Percentiles rank a stretch among this genome's conserved stretches.
Conservation (phyloP, 2,113 vertebrate genomes). For the Pygoscelis adeliae region DNA sequence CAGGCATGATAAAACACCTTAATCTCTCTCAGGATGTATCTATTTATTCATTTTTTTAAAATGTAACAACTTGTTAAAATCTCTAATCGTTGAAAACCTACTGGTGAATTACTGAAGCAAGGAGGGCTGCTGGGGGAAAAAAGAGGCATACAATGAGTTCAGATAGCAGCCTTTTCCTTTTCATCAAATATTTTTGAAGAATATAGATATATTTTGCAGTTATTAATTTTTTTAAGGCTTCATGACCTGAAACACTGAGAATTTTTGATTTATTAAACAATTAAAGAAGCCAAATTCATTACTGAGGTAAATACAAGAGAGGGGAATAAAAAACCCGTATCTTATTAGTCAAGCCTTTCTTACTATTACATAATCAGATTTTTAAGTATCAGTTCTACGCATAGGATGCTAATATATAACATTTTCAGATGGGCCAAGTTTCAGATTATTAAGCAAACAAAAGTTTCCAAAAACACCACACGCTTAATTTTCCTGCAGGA, state of each 20-base stretch:
- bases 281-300: conserved; percentile 46
- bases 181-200: background rate
- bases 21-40: conserved; percentile 5
- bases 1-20: conserved; percentile 63
- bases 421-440: conserved; percentile 63
- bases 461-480: background rate
- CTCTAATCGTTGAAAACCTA: conserved; percentile 75
- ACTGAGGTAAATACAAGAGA: background rate
- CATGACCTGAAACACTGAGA: background rate
- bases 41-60: conserved; percentile 25
- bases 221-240: background rate
- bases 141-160: background rate
- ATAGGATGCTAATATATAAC: conserved; percentile 30
- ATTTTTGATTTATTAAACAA: conserved; percentile 18
- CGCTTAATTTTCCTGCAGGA: background rate
- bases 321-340: background rate
- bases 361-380: background rate
- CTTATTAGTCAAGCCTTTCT: conserved; percentile 17
- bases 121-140: background rate
- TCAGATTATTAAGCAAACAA: conserved; percentile 54
- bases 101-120: conserved; percentile 80
- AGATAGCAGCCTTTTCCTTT: background rate
- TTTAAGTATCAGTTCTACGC: background rate
- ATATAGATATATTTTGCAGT: background rate
- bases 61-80: background rate